Evolutionary conservation across 2,888 invertebrate genomes (phyloP).

Genomic region (Parascotia fuliginaria): DNA sequence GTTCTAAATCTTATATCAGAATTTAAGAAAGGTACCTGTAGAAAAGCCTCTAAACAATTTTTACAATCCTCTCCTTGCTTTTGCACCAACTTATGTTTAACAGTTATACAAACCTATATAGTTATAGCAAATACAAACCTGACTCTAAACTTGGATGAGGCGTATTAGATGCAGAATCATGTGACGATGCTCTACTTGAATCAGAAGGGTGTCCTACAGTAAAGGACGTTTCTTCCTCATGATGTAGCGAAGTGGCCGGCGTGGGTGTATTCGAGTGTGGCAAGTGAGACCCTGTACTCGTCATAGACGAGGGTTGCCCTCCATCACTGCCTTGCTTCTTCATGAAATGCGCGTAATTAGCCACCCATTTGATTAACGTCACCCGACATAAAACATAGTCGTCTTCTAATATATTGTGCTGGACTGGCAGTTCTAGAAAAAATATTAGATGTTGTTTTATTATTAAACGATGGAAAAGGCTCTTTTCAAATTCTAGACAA

Average conservation of each 20-base stretch:
- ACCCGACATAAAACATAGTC: conserved; percentile 91
- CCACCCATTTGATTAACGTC: conserved; percentile 95
- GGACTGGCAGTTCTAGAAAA: conserved; percentile 88
- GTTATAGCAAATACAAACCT: too few relatives aligned
- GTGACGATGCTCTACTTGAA: conserved; percentile 80
- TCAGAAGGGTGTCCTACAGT: conserved; percentile 80
- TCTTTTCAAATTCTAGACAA: too few relatives aligned
- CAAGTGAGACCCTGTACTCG: conserved; percentile 73
- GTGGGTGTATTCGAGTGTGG: conserved; percentile 74
- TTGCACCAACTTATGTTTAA: too few relatives aligned
- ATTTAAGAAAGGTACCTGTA: too few relatives aligned
- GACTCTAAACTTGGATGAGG: conserved; percentile 87
- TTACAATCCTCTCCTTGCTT: too few relatives aligned
- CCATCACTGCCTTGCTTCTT: conserved; percentile 85
- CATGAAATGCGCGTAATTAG: conserved; percentile 92
- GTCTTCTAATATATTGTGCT: conserved; percentile 90
- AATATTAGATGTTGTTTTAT: too few relatives aligned
- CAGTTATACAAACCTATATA: too few relatives aligned
- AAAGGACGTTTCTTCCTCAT: conserved; percentile 80
- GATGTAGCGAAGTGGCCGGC: conserved; percentile 71
- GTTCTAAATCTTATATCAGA: too few relatives aligned
- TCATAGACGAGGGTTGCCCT: conserved; percentile 79
- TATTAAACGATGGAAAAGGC: too few relatives aligned
- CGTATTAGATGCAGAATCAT: conserved; percentile 81
- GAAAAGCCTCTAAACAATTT: too few relatives aligned